phyloP scores from a whole-genome alignment of 1,140 invertebrate genomes.

The Bemisia tabaci region DNA sequence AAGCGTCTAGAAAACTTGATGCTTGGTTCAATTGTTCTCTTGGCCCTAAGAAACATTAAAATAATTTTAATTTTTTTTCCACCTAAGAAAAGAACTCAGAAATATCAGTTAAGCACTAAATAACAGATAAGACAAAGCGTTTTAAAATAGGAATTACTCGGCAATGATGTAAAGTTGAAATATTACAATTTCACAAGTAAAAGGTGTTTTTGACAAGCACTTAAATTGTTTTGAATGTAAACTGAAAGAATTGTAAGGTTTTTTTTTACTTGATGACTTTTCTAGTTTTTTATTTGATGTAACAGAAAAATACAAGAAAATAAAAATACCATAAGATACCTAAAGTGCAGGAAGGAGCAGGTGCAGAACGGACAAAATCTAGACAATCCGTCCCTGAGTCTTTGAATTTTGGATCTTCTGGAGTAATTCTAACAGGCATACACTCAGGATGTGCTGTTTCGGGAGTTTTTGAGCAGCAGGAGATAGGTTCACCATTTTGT shows the following conservation, averaged over 20 bases:
- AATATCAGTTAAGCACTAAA: too few species aligned
- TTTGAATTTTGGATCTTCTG: constrained; percentile 36
- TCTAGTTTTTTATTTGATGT: neutral
- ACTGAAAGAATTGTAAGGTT: neutral
- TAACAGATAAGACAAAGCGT: too few species aligned
- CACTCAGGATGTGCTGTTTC: constrained; percentile 55
- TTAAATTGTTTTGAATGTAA: neutral
- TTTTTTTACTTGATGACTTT: neutral
- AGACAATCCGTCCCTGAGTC: constrained; percentile 44
- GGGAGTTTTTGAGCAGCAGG: constrained; percentile 36
- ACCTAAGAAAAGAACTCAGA: too few species aligned
- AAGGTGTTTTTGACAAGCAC: neutral
- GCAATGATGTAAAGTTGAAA: too few species aligned
- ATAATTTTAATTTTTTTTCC: constrained; percentile 1
- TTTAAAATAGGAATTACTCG: too few species aligned
- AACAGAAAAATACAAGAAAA: too few species aligned
- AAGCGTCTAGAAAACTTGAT: constrained; percentile 81
- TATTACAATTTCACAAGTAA: too few species aligned
- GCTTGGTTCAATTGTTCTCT: constrained; percentile 83
- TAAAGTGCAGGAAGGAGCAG: constrained; percentile 72
- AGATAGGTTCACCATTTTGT: constrained; percentile 44
- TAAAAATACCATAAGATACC: constrained; percentile 33
- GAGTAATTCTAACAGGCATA: constrained; percentile 55
- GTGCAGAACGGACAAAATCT: constrained; percentile 70
- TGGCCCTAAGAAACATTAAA: constrained; percentile 40